phyloP scores from a whole-genome alignment of 2,888 invertebrate genomes.

The Tachina lurida region DNA sequence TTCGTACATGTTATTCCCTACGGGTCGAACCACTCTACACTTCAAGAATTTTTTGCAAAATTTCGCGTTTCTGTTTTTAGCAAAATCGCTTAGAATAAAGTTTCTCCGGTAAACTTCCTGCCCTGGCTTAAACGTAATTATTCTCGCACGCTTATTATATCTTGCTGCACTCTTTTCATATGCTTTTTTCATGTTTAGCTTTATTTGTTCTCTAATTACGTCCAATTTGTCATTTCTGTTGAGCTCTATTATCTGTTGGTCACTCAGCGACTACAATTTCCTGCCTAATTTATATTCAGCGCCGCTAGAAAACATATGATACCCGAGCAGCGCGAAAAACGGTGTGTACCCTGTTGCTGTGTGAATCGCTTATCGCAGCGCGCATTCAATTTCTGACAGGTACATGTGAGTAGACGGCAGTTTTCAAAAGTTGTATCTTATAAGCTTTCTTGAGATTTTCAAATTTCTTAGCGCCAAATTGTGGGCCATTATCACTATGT shows the following conservation, averaged over 20 bases:
- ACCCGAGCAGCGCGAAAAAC: conserved; percentile 1
- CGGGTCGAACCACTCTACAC: too few species aligned
- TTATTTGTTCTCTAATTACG: neutral
- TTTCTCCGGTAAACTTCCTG: too few species aligned
- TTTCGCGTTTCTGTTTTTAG: too few species aligned
- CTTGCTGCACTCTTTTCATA: conserved; percentile 12
- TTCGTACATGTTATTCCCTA: too few species aligned
- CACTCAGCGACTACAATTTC: too few species aligned
- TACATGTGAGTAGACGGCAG: conserved; percentile 75
- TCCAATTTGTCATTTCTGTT: too few species aligned
- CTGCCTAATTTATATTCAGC: too few species aligned
- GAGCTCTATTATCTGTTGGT: too few species aligned
- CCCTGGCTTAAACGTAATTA: too few species aligned
- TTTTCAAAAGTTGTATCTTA: conserved; percentile 68
- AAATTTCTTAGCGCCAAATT: conserved; percentile 71
- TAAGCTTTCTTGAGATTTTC: conserved; percentile 59
- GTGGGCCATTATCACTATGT: conserved; percentile 73
- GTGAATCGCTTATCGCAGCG: conserved; percentile 51
- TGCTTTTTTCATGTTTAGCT: neutral
- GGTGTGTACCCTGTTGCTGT: neutral
- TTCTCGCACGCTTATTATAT: too few species aligned
- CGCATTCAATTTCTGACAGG: conserved; percentile 62
- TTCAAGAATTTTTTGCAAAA: too few species aligned
- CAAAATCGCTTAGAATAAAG: too few species aligned
- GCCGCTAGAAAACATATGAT: conserved; percentile 1